These are phyloP conservation scores for Haliclona indistincta DNA, from an alignment of 37 sponge, comb jelly and placozoan genomes.

Conservation along the genomic window DNA sequence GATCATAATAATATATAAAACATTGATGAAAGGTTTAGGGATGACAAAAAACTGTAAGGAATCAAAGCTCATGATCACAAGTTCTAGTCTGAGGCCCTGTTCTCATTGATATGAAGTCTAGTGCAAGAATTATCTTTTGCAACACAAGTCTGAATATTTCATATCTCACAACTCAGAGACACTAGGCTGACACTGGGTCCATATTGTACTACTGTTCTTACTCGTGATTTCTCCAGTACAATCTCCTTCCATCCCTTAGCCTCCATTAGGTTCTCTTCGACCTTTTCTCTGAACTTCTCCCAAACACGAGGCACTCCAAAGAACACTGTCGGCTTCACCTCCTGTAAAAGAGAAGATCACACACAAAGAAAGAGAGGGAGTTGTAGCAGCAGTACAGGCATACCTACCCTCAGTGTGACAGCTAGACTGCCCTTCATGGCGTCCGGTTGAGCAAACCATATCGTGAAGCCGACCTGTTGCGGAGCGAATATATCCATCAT, in stretches of 20 bases:
- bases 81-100: no score
- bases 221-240: slow-evolving; percentile 43
- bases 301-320: slow-evolving; percentile 97
- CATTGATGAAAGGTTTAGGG: no score
- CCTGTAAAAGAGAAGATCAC: slow-evolving; percentile 35
- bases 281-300: slow-evolving; percentile 91
- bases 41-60: no score
- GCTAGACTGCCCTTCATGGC: slow-evolving; percentile 91
- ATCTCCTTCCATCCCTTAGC: slow-evolving; percentile 50
- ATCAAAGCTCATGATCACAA: no score
- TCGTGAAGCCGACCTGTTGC: slow-evolving; percentile 64
- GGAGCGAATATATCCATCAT: slow-evolving; percentile 78
- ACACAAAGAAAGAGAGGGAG: background rate
- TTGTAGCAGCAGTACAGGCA: background rate
- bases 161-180: no score
- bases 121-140: no score
- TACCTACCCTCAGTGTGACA: slow-evolving; percentile 76
- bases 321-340: slow-evolving; percentile 88
- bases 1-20: no score
- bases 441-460: slow-evolving; percentile 96
- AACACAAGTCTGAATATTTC: no score
- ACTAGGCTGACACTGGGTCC: no score
- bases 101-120: no score
- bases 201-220: no score
- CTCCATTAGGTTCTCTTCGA: slow-evolving; percentile 51